phyloP scores from a whole-genome alignment of 2,797 vertebrate species.

The Vireo griseus region DNA sequence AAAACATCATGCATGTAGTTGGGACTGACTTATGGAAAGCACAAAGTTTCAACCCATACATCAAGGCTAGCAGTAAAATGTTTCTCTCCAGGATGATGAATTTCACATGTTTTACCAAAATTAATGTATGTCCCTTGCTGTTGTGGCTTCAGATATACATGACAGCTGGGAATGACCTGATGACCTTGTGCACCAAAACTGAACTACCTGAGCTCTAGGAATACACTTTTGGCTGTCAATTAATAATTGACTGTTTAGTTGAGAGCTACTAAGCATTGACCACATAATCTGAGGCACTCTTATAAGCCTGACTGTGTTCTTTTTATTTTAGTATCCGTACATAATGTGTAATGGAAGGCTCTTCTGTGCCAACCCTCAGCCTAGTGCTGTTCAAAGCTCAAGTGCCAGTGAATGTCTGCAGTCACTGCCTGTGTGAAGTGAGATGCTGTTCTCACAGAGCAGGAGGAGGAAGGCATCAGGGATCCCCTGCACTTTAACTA shows the following conservation, averaged over 20 bases:
- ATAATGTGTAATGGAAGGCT: neutral
- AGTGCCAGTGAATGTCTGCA: neutral
- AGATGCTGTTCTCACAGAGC: neutral
- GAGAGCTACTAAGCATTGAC: neutral
- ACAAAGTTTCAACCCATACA: neutral
- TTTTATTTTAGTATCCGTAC: neutral
- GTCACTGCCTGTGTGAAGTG: neutral
- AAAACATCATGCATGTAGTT: neutral
- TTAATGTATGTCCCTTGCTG: neutral
- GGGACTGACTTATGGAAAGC: neutral
- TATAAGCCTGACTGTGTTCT: neutral
- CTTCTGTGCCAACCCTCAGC: neutral
- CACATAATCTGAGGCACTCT: neutral
- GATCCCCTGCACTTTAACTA: neutral
- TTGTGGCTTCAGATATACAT: neutral
- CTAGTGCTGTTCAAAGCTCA: neutral
- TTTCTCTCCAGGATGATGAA: neutral
- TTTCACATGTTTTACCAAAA: neutral
- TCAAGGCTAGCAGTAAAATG: neutral
- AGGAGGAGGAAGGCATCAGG: neutral
- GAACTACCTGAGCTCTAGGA: neutral
- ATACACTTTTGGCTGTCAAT: neutral
- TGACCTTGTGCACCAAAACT: neutral
- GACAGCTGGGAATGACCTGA: neutral
- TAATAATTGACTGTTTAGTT: neutral